phyloP scores from a whole-genome alignment of 2,888 invertebrate genomes.

The Chymomyza procnemis region DNA sequence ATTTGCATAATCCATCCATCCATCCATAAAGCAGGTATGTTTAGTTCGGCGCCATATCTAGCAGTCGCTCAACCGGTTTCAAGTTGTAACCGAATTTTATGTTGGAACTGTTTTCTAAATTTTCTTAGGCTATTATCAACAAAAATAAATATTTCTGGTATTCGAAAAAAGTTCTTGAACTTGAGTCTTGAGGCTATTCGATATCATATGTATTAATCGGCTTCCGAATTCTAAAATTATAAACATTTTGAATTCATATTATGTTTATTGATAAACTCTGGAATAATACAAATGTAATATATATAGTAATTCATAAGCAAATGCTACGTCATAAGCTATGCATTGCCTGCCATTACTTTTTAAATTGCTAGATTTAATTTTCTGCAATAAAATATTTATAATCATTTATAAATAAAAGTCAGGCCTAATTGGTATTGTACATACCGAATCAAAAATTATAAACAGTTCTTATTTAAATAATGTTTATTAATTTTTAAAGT shows the following conservation, averaged over 20 bases:
- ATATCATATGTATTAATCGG: not conserved
- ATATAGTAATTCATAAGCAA: no score
- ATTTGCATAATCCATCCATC: conserved; percentile 1
- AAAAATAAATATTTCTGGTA: not conserved
- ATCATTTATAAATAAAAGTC: not conserved
- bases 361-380: no score
- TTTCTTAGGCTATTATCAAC: not conserved
- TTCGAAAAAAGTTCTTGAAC: not conserved
- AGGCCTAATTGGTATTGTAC: no score
- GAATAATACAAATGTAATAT: no score
- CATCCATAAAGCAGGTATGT: not conserved
- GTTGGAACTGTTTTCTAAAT: not conserved
- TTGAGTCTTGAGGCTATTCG: not conserved
- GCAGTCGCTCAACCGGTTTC: not conserved
- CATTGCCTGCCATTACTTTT: no score
- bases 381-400: not conserved
- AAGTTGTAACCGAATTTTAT: not conserved
- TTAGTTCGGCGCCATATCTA: not conserved
- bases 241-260: not conserved
- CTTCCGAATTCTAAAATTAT: not conserved
- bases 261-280: no score
- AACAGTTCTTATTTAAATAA: no score
- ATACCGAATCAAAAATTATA: no score
- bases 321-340: no score
- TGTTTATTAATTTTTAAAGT: no score